These are phyloP conservation scores for Drosophila nebulosa DNA, from an alignment of 1,140 invertebrate genomes.

Conservation along the genomic window DNA sequence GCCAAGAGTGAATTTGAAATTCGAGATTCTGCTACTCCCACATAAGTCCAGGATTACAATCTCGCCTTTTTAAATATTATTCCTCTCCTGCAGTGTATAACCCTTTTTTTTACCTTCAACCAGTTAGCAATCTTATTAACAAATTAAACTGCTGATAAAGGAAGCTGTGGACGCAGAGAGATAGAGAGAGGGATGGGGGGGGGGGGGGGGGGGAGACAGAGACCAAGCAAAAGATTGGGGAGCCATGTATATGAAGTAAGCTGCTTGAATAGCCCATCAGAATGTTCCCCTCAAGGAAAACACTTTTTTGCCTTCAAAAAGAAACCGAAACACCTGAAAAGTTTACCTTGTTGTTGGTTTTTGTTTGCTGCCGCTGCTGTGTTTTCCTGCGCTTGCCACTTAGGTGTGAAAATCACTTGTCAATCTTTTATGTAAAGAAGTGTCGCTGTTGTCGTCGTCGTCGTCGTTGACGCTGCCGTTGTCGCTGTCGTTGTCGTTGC, in stretches of 20 bases:
- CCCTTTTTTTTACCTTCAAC: not conserved
- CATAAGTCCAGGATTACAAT: too few species aligned
- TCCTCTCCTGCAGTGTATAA: not conserved
- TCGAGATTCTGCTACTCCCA: too few species aligned
- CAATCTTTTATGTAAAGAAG: conserved; percentile 78
- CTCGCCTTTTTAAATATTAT: not conserved
- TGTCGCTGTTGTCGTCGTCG: conserved; percentile 15
- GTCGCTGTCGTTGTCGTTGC: conserved; percentile 36
- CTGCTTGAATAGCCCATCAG: not conserved
- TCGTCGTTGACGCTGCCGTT: conserved; percentile 27
- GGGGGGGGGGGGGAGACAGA: too few species aligned
- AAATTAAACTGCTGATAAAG: not conserved
- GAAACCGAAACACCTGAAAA: conserved; percentile 31
- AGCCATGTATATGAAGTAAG: not conserved
- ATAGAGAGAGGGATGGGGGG: not conserved
- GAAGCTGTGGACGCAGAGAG: not conserved
- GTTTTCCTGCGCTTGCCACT: conserved; percentile 50
- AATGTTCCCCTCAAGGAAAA: conserved; percentile 23
- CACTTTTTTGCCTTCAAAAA: conserved; percentile 20
- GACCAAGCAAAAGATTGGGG: not conserved
- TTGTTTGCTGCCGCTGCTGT: conserved; percentile 24
- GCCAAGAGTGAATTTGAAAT: too few species aligned
- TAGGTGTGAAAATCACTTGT: conserved; percentile 76
- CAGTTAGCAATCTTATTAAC: conserved; percentile 1
- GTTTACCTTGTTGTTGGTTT: conserved; percentile 19